Base-by-base conservation (phyloP, 1,140 invertebrate genomes). In the Tribolium madens region DNA sequence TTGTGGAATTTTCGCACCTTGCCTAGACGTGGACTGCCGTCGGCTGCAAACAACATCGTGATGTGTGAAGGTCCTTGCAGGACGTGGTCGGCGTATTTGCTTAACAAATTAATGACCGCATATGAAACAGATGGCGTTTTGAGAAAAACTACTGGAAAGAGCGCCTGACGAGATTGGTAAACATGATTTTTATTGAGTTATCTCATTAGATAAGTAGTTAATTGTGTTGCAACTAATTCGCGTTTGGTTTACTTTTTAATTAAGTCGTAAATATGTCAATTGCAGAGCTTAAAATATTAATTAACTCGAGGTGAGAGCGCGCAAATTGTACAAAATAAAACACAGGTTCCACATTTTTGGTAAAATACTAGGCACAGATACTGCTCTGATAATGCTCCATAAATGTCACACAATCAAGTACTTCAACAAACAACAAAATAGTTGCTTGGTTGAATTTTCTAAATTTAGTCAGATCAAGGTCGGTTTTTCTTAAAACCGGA, bases 1-100 rank as follows among this genome's bases (percentile, higher is more conserved):
- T 84, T 85, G 64, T 86, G 84, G 82, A 85, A 84, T 85, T 90
- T 86, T 85, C 88, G 85, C 42, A 90, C 84, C 84, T 91, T 90
- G 4, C 89, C 88, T 52, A 88, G 82, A 7, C 87, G 85, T 14
- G 89, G 90, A 82, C 88, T 88, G 75, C 88, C 86, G 47, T 86
- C 81, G 18, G 79, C 83, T 84, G 77, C 9, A 83, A 82, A 1
- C 68, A 79, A 72, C 18, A 64, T 12, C 3, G 21, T 64, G n/a
- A n/a, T n/a, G n/a, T n/a, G 21, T 64, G 57, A 64, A 64, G 57
- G 57, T 64, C 57, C 12, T 21, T 14, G 48, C 17, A 6, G 17
- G 10, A 57, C 17, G 52, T 17, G 50, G 12, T 52, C 50, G 50
- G 9, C 3, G 17, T 21, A 60, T 60, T 60, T 60, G 18, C 10